Conservation (phyloP, 2,888 invertebrate genomes). For the Drosophila nr. perissopoda region DNA sequence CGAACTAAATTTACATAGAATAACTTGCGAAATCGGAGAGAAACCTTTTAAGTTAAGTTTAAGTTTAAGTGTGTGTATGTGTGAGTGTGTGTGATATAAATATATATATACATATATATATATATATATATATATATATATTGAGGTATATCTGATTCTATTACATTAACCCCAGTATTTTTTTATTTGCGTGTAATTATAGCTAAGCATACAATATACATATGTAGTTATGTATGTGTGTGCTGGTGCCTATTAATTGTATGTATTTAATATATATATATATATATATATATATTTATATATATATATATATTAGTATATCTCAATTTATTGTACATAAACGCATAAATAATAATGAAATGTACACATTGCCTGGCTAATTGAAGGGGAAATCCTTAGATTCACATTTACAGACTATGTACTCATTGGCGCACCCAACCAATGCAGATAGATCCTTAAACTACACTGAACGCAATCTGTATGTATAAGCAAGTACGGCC, state of each 20-base stretch:
- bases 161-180: constrained; percentile 48
- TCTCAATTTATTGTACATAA: constrained; percentile 27
- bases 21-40: constrained; percentile 32
- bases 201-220: constrained; percentile 22
- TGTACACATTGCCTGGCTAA: constrained; percentile 10
- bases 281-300: neutral
- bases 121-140: constrained; percentile 30
- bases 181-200: constrained; percentile 24
- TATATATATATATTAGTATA: neutral
- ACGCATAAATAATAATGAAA: constrained; percentile 41
- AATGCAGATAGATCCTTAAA: constrained; percentile 31
- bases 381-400: constrained; percentile 20
- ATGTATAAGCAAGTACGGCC: constrained; percentile 14
- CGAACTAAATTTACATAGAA: constrained; percentile 53
- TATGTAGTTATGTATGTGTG: constrained; percentile 8
- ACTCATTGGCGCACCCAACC: constrained; percentile 45
- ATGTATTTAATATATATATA: constrained; percentile 11
- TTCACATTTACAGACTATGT: constrained; percentile 24
- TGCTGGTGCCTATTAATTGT: constrained; percentile 25
- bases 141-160: constrained; percentile 72
- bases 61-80: constrained; percentile 15
- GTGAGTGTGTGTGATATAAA: constrained; percentile 47
- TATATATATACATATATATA: constrained; percentile 42
- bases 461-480: constrained; percentile 33
- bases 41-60: constrained; percentile 34